Conservation (phyloP, 1,140 invertebrate genomes). For the Diabrotica virgifera region DNA sequence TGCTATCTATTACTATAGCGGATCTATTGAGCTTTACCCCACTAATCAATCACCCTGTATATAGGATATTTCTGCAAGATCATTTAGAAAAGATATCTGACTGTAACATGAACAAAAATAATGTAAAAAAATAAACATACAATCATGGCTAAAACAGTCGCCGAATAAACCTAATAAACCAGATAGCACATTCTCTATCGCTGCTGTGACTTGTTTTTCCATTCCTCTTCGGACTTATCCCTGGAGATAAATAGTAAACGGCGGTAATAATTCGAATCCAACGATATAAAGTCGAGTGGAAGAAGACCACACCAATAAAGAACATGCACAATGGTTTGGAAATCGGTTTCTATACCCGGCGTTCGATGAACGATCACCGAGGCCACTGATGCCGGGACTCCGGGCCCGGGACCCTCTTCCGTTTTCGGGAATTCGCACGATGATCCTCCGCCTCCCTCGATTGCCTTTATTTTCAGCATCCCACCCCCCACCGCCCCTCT, state of each 20-base stretch:
- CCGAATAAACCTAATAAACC: conserved; percentile 2
- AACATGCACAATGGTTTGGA: conserved; percentile 30
- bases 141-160: background rate
- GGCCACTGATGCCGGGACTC: conserved; percentile 3
- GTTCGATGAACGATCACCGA: conserved; percentile 24
- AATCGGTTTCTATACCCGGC: conserved; percentile 25
- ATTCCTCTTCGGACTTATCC: conserved; percentile 7
- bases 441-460: conserved; percentile 7
- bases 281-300: conserved; percentile 31
- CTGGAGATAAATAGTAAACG: conserved; percentile 22
- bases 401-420: conserved; percentile 17
- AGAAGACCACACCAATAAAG: conserved; percentile 30
- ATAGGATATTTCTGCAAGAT: background rate
- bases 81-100: background rate
- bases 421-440: conserved; percentile 13
- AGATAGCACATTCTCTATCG: conserved; percentile 1
- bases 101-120: background rate
- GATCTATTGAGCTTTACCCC: no score
- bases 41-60: no score
- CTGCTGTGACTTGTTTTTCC: conserved; percentile 1
- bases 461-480: background rate
- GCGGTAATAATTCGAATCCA: conserved; percentile 28
- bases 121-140: background rate
- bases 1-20: no score
- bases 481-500: no score